These are phyloP conservation scores for Apamea epomidion DNA, from an alignment of 2,888 invertebrate genomes.

Conservation along the genomic window DNA sequence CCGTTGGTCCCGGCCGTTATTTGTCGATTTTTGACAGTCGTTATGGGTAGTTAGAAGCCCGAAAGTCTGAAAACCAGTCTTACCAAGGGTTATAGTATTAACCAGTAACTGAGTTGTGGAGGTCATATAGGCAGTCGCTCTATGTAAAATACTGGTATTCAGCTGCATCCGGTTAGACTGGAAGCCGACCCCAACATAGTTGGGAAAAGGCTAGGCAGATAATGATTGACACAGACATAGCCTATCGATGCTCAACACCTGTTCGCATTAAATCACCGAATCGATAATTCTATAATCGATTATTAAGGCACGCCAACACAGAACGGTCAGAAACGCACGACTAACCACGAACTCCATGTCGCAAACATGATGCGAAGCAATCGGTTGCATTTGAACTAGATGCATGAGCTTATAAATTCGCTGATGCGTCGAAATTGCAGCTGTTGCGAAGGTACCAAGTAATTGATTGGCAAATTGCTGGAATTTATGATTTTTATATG, in stretches of 20 bases:
- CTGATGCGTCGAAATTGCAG: slow-evolving; percentile 72
- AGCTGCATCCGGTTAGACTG: not conserved
- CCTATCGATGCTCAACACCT: not conserved
- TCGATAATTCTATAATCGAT: slow-evolving; percentile 51
- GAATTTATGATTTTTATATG: slow-evolving; percentile 47
- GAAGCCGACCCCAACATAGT: not conserved
- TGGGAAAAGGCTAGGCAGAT: not conserved
- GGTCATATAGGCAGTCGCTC: too few species aligned
- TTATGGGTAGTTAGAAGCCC: not conserved
- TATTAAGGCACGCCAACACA: slow-evolving; percentile 64
- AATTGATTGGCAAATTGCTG: slow-evolving; percentile 65
- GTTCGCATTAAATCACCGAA: slow-evolving; percentile 40
- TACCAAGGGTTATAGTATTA: too few species aligned
- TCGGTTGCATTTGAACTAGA: slow-evolving; percentile 70
- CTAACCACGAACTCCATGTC: slow-evolving; percentile 67
- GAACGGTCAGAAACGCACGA: slow-evolving; percentile 66
- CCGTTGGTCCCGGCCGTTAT: not conserved
- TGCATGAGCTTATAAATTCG: slow-evolving; percentile 73
- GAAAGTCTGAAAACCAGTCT: not conserved
- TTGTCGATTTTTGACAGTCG: not conserved
- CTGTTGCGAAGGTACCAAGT: slow-evolving; percentile 64
- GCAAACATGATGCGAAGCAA: slow-evolving; percentile 69
- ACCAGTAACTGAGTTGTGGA: too few species aligned
- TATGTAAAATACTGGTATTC: not conserved
- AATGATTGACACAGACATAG: not conserved